Evolutionary conservation across 2,113 vertebrate genomes (phyloP).

Genomic region (Scatophagus argus): DNA sequence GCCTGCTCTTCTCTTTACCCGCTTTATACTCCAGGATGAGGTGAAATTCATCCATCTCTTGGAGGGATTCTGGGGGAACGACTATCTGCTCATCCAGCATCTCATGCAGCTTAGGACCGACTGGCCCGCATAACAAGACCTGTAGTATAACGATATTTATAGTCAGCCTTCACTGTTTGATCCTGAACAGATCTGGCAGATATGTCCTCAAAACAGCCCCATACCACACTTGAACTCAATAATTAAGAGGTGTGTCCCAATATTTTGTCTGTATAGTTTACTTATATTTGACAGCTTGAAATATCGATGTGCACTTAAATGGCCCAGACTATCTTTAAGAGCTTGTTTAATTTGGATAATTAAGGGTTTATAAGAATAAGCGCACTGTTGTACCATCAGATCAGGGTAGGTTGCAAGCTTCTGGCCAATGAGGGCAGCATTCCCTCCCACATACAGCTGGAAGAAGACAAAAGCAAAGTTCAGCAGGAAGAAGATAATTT

Average conservation of each 20-base stretch:
- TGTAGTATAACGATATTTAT: slow-evolving; percentile 59
- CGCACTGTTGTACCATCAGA: slow-evolving; percentile 85
- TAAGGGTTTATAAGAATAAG: not conserved
- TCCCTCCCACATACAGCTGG: slow-evolving; percentile 96
- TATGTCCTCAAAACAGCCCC: not conserved
- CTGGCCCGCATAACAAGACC: slow-evolving; percentile 95
- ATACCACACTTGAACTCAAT: too few species aligned
- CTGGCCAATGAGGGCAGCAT: slow-evolving; percentile 97
- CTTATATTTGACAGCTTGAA: too few species aligned
- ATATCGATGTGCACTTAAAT: not conserved
- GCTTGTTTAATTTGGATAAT: not conserved
- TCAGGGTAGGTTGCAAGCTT: slow-evolving; percentile 91
- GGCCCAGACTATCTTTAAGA: not conserved
- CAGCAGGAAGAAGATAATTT: not conserved
- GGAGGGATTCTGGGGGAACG: slow-evolving; percentile 93
- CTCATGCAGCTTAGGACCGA: slow-evolving; percentile 96
- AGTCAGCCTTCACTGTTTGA: not conserved
- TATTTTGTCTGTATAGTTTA: too few species aligned
- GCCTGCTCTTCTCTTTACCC: slow-evolving; percentile 80
- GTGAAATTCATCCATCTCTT: slow-evolving; percentile 94
- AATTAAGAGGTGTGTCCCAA: too few species aligned
- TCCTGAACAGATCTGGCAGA: not conserved
- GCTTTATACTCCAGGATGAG: slow-evolving; percentile 97
- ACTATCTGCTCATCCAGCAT: slow-evolving; percentile 93
- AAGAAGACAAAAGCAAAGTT: slow-evolving; percentile 25